These are phyloP conservation scores for Anthonomus grandis DNA, from an alignment of 1,140 invertebrate species.

Conservation along the genomic window DNA sequence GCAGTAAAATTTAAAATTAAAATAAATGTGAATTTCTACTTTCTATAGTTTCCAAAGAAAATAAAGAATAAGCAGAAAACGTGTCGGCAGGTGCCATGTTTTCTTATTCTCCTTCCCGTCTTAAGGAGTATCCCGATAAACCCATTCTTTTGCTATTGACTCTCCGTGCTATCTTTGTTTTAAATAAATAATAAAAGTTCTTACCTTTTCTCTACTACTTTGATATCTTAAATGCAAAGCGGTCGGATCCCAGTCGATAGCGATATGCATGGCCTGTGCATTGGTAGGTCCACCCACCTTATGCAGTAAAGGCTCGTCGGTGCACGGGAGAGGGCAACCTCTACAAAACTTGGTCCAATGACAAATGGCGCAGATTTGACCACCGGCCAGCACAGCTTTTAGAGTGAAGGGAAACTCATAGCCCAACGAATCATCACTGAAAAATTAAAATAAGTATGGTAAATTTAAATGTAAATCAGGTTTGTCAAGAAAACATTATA, in stretches of 20 bases:
- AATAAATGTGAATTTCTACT: too few species aligned
- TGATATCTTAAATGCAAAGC: slow-evolving; percentile 86
- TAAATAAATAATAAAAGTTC: slow-evolving; percentile 1
- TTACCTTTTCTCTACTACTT: slow-evolving; percentile 71
- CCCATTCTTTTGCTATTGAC: not conserved
- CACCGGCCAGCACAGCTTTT: slow-evolving; percentile 68
- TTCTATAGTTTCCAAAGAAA: too few species aligned
- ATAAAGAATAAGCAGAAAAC: too few species aligned
- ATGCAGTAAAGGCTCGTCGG: slow-evolving; percentile 50
- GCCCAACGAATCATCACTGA: slow-evolving; percentile 82
- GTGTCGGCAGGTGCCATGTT: too few species aligned
- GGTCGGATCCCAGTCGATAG: slow-evolving; percentile 88
- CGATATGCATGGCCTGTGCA: slow-evolving; percentile 53
- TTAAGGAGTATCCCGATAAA: too few species aligned
- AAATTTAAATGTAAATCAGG: not conserved
- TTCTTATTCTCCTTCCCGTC: not conserved
- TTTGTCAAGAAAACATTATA: too few species aligned
- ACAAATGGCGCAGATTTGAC: slow-evolving; percentile 74
- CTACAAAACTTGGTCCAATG: slow-evolving; percentile 83
- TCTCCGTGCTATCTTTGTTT: not conserved
- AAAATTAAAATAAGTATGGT: too few species aligned
- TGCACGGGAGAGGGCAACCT: slow-evolving; percentile 76
- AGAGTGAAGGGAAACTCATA: slow-evolving; percentile 87
- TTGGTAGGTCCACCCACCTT: slow-evolving; percentile 28
- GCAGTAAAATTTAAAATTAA: too few species aligned